A percentile compares a stretch with the other conserved stretches of the same genome.
Conservation (phyloP, 92 coral and sea anemone species). For the Blastomussa wellsi region DNA sequence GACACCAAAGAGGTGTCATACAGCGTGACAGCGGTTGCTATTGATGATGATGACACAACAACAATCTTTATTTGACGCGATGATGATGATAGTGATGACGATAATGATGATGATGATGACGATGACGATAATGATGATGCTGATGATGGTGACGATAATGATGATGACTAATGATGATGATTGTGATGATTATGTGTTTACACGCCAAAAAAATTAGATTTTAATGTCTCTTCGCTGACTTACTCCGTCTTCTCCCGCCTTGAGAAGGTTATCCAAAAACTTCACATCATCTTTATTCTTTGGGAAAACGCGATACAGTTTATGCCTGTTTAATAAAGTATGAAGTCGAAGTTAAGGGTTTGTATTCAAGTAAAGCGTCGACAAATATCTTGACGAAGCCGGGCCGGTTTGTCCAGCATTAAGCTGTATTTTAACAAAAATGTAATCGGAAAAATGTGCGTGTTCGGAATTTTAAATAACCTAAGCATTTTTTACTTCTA, state of each 20-base stretch:
- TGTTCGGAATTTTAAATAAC: not conserved
- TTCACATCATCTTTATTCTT: conserved; percentile 58
- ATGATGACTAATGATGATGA: not conserved
- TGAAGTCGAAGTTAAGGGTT: not conserved
- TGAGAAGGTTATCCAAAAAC: conserved; percentile 67
- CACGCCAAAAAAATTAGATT: not conserved
- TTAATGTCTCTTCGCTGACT: not conserved
- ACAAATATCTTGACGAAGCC: too few species aligned
- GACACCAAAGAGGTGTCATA: not conserved
- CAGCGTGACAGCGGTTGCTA: not conserved
- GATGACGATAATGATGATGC: not conserved
- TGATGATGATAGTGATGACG: not conserved
- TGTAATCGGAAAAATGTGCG: not conserved
- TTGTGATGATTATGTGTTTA: not conserved
- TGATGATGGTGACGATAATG: not conserved
- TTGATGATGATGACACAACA: not conserved
- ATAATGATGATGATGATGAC: not conserved
- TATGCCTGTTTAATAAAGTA: conserved; percentile 46
- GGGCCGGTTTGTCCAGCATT: too few species aligned
- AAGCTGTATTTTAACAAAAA: too few species aligned
- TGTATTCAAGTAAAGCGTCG: not conserved
- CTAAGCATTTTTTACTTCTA: too few species aligned
- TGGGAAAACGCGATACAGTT: conserved; percentile 66
- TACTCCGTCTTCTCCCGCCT: conserved; percentile 58
- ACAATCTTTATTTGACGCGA: not conserved